A percentile compares a stretch with the other conserved stretches of the same genome.
These are phyloP conservation scores for Phyllotreta striolata DNA, from an alignment of 2,888 invertebrate species.

Conservation along the genomic window DNA sequence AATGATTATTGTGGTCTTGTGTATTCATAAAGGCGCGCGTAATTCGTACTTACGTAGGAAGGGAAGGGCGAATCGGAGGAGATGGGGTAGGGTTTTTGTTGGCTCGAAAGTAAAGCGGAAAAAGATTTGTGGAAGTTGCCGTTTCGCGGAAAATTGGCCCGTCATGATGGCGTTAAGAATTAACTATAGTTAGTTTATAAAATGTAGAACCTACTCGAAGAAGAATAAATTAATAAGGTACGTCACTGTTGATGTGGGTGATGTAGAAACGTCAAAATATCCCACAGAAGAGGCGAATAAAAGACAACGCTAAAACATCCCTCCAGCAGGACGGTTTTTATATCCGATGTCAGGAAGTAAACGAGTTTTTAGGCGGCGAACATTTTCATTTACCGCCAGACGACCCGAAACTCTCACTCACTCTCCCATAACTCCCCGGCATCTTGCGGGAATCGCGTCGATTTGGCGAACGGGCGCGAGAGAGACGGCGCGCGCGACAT, in stretches of 20 bases:
- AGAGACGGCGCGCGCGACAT: background rate
- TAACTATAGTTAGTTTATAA: too few species aligned
- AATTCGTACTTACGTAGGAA: background rate
- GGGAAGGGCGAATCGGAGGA: too few species aligned
- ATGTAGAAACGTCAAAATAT: too few species aligned
- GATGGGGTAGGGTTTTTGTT: too few species aligned
- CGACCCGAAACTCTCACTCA: background rate
- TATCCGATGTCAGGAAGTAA: conserved; percentile 49
- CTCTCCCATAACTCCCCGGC: background rate
- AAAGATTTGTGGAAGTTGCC: too few species aligned
- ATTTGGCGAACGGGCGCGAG: too few species aligned
- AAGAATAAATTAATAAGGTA: too few species aligned
- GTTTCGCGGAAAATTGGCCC: too few species aligned
- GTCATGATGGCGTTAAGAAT: too few species aligned
- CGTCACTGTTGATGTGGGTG: too few species aligned
- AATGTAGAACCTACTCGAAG: too few species aligned
- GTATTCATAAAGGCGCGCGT: conserved; percentile 19
- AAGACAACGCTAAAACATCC: conserved; percentile 46
- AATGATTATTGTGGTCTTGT: conserved; percentile 26
- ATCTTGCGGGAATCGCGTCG: background rate
- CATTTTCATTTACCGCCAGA: conserved; percentile 19
- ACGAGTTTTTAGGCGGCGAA: conserved; percentile 38
- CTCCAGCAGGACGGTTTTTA: conserved; percentile 45
- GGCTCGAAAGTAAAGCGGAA: too few species aligned
- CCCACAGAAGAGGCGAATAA: conserved; percentile 4